phyloP scores from a whole-genome alignment of 1,140 invertebrate species.

The Meloidogyne chitwoodi region DNA sequence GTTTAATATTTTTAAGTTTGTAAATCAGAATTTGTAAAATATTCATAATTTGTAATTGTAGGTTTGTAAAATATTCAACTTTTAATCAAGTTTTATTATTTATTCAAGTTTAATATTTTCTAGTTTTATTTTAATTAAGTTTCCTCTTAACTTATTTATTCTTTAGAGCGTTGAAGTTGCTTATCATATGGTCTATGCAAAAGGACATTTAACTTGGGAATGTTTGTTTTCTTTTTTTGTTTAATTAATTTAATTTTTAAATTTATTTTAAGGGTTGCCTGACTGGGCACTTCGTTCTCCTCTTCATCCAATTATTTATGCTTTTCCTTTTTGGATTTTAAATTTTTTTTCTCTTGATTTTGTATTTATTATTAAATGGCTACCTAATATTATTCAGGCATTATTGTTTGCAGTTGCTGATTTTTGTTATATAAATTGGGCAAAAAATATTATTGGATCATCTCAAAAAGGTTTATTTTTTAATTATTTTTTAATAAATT shows the following conservation, averaged over 20 bases:
- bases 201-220: slow-evolving; percentile 39
- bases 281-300: slow-evolving; percentile 23
- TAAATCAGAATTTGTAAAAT: too few species aligned
- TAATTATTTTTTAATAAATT: not conserved
- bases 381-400: slow-evolving; percentile 34
- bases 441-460: not conserved
- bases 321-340: slow-evolving; percentile 20
- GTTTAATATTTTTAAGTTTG: not conserved
- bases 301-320: slow-evolving; percentile 29
- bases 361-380: slow-evolving; percentile 6
- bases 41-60: too few species aligned
- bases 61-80: too few species aligned
- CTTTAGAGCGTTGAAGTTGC: slow-evolving; percentile 43
- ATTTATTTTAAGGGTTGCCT: slow-evolving; percentile 7
- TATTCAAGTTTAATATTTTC: not conserved
- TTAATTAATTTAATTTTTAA: not conserved
- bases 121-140: too few species aligned
- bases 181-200: slow-evolving; percentile 27
- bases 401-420: slow-evolving; percentile 35
- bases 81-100: slow-evolving; percentile 4
- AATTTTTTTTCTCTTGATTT: slow-evolving; percentile 21
- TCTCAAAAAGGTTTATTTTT: slow-evolving; percentile 10
- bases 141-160: not conserved
- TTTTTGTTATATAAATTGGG: slow-evolving; percentile 27
- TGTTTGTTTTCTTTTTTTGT: slow-evolving; percentile 8